phyloP scores from a whole-genome alignment of 2,888 invertebrate genomes.

The Phyto melanocephala region DNA sequence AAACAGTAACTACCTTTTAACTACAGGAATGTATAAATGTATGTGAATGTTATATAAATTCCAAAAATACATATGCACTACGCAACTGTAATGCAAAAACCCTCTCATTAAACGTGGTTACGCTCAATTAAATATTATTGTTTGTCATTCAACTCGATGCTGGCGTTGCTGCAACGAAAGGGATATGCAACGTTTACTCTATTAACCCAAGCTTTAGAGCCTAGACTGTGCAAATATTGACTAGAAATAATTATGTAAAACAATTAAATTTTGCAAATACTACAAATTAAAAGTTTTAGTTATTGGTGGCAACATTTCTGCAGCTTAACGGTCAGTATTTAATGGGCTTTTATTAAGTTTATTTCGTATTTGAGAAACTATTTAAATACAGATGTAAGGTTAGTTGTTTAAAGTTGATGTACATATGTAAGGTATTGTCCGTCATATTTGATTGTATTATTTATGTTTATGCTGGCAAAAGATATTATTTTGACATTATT shows the following conservation, averaged over 20 bases:
- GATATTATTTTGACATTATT: too few species aligned
- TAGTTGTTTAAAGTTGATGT: too few species aligned
- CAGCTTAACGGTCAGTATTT: constrained; percentile 7
- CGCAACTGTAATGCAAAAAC: constrained; percentile 49
- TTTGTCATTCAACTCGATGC: constrained; percentile 68
- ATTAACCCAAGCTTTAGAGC: neutral
- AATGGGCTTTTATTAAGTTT: neutral
- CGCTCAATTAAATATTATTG: constrained; percentile 76
- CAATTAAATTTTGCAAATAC: constrained; percentile 44
- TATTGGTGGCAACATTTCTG: constrained; percentile 20
- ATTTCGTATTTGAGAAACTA: neutral
- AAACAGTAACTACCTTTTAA: constrained; percentile 17
- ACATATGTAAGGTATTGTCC: too few species aligned
- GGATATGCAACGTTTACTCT: constrained; percentile 9
- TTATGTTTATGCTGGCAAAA: too few species aligned
- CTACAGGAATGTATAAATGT: neutral
- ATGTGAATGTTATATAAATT: neutral
- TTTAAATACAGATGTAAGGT: constrained; percentile 4
- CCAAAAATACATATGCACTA: neutral
- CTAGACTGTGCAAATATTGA: neutral
- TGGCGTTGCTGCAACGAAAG: neutral
- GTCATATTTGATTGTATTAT: too few species aligned
- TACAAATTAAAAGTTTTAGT: constrained; percentile 46
- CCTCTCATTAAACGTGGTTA: constrained; percentile 68
- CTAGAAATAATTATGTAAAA: constrained; percentile 30